Evolutionary conservation across 2,113 vertebrate species (phyloP), one percentile per base, ranked within the genome.

Genomic region (Anhinga rufa): DNA sequence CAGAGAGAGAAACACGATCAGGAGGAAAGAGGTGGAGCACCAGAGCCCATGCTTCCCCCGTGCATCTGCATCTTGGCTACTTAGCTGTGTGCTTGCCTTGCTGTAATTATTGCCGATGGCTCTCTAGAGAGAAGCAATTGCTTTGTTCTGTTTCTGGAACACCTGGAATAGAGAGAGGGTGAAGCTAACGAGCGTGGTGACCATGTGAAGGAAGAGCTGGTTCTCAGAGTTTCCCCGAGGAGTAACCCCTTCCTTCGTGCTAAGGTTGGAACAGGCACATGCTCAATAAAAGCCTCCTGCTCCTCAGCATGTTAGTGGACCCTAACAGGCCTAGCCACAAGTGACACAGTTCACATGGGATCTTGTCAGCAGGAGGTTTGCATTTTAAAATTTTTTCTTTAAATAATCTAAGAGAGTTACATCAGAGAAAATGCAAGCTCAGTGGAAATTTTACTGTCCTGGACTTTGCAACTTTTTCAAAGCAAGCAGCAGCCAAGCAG

Each of bases 401-500:
- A 20, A 82, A 70, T 71, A 2, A 49, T 80, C 77, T 91, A 52
- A 61, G 36, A 68, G 49, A 28, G 36, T 87, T 95, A 66, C 70
- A 76, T 91, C 62, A 92, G 49, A 78, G 79, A 97, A 96, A 95
- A 96, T 90, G 82, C 90, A 92, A 94, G 40, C 40, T 89, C 80
- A 88, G 88, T 61, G 91, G 96, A 97, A 97, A 93, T 51, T 72
- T 86, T 89, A 54, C 77, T 85, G 52, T 76, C 38, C 52, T 79
- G 92, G 80, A 96, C 96, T 95, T 97, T 91, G 92, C 22, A 92
- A 70, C 78, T 66, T 65, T 82, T 85, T 26, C 60, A 78, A 74
- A 65, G 44, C 66, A 82, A 89, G 79, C 46, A 64, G 94, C 96
- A 97, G 78, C 60, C 77, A 93, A 95, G 93, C 96, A 95, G 87